Conservation (phyloP, 1,140 invertebrate genomes). For the Drosophila melanogaster region Release_6_plus_ISO1_MT NT_033777.3:16493001-16493500, state of each 20-base stretch:
- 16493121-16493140: slow-evolving; percentile 40
- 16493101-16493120: slow-evolving; percentile 68
- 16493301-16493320: slow-evolving; percentile 76
- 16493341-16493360: slow-evolving; percentile 64
- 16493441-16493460: slow-evolving; percentile 53
- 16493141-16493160: slow-evolving; percentile 71
- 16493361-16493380: slow-evolving; percentile 80
- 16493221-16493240: slow-evolving; percentile 53
- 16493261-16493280: slow-evolving; percentile 25
- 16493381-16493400: slow-evolving; percentile 49
- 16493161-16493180: slow-evolving; percentile 73
- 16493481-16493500: slow-evolving; percentile 80
- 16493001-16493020: slow-evolving; percentile 79
- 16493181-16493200: slow-evolving; percentile 59
- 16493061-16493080: slow-evolving; percentile 33
- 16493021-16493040: slow-evolving; percentile 56
- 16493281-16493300: slow-evolving; percentile 57
- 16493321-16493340: slow-evolving; percentile 65
- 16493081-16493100: slow-evolving; percentile 15
- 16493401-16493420: slow-evolving; percentile 24
- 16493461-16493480: slow-evolving; percentile 65
- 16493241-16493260: background rate
- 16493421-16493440: background rate
- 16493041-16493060: slow-evolving; percentile 53
- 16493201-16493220: slow-evolving; percentile 52